phyloP scores from a whole-genome alignment of 2,888 invertebrate species.

The Portevinia maculata region DNA sequence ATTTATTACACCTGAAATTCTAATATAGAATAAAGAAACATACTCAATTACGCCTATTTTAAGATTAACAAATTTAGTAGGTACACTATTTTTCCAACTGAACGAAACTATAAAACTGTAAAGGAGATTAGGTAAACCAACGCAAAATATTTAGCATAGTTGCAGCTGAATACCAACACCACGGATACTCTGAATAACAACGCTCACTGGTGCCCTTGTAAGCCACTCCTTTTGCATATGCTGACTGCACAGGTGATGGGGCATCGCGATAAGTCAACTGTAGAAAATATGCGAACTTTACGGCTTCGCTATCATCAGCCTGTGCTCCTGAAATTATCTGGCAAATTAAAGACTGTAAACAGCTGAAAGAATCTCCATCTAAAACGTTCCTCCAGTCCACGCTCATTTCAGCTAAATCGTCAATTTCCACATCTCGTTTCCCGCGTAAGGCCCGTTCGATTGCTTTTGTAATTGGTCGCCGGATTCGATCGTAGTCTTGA shows the following conservation, averaged over 20 bases:
- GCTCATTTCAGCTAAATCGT: constrained; percentile 58
- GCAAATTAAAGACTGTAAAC: constrained; percentile 81
- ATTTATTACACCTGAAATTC: constrained; percentile 29
- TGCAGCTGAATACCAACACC: constrained; percentile 81
- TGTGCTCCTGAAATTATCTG: constrained; percentile 82
- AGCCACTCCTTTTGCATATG: constrained; percentile 80
- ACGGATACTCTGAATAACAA: constrained; percentile 81
- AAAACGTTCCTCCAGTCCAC: constrained; percentile 81
- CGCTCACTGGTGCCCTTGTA: constrained; percentile 77
- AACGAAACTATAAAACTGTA: neutral
- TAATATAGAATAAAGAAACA: constrained; percentile 44
- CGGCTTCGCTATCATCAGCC: constrained; percentile 78
- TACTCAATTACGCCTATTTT: neutral
- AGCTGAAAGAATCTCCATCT: constrained; percentile 80
- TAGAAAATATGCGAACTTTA: constrained; percentile 78
- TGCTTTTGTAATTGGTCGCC: constrained; percentile 78
- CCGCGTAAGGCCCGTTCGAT: constrained; percentile 77
- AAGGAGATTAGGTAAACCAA: constrained; percentile 77
- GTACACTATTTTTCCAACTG: too few relatives aligned
- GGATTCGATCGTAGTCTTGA: constrained; percentile 83
- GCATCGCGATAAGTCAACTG: constrained; percentile 78
- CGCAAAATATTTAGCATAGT: constrained; percentile 81
- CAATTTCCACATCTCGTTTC: constrained; percentile 76
- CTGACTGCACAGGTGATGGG: constrained; percentile 79
- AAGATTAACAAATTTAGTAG: neutral